Evolutionary conservation across 2,797 vertebrate genomes (phyloP).

Genomic region (Scolopax bukidnonensis): DNA sequence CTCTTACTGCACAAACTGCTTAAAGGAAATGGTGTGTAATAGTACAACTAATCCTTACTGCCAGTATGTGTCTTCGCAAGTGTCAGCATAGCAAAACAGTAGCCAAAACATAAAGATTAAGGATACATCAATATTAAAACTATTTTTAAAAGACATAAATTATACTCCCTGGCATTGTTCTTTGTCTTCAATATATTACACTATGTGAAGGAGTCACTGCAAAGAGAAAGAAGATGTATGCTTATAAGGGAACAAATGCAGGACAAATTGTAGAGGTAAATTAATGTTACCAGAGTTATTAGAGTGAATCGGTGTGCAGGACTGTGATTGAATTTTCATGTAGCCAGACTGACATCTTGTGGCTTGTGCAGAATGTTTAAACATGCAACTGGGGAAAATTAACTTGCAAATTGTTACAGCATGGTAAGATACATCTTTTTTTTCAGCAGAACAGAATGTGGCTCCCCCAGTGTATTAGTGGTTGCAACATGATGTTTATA

Average conservation of each 20-base stretch:
- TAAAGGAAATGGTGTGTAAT: constrained; percentile 7
- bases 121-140: not conserved
- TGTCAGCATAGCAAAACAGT: not conserved
- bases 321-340: not conserved
- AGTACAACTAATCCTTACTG: constrained; percentile 30
- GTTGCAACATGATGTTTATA: not conserved
- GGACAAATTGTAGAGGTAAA: not conserved
- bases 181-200: not conserved
- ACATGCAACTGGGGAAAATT: not conserved
- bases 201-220: not conserved
- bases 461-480: not conserved
- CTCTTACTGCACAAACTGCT: not conserved
- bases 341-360: constrained; percentile 66
- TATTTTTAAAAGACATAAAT: not conserved
- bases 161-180: not conserved
- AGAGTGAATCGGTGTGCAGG: not conserved
- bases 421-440: not conserved
- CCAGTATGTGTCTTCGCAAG: not conserved
- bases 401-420: not conserved
- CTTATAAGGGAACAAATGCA: not conserved
- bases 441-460: not conserved
- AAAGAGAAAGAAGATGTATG: not conserved
- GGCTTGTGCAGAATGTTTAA: constrained; percentile 20
- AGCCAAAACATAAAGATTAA: constrained; percentile 7
- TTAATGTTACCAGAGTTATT: not conserved